Evolutionary conservation across 2,888 invertebrate genomes (phyloP).

Genomic region (Andrena bicolor): DNA sequence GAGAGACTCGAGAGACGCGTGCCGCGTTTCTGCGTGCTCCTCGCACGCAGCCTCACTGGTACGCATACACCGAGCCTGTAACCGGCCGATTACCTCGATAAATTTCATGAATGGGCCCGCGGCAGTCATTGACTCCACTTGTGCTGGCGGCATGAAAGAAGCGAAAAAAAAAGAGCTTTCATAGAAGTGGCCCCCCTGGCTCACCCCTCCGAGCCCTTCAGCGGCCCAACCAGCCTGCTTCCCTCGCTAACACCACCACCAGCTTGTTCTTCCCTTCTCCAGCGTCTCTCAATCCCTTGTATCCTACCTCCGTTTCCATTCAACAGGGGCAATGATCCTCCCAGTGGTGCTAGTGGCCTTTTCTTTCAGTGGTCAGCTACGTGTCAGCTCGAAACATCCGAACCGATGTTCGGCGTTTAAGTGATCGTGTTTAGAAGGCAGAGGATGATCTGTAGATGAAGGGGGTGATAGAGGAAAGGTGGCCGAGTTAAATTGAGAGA

Average conservation of each 20-base stretch:
- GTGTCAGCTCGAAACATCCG: no score
- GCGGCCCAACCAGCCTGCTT: slow-evolving; percentile 29
- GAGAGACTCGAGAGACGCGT: slow-evolving; percentile 2
- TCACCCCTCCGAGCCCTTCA: slow-evolving; percentile 32
- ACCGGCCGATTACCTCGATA: slow-evolving; percentile 74
- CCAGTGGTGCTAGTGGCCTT: background rate
- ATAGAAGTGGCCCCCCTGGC: slow-evolving; percentile 51
- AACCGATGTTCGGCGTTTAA: background rate
- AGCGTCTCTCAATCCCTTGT: slow-evolving; percentile 45
- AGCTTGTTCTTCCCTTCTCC: slow-evolving; percentile 26
- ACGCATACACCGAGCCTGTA: slow-evolving; percentile 36
- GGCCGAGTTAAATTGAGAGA: slow-evolving; percentile 12
- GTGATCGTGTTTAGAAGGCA: background rate
- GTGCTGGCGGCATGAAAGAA: slow-evolving; percentile 59
- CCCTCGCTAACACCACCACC: slow-evolving; percentile 35
- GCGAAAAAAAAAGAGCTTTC: slow-evolving; percentile 54
- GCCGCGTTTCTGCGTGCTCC: slow-evolving; percentile 2
- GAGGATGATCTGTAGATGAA: no score
- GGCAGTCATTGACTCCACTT: slow-evolving; percentile 73
- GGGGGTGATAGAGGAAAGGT: background rate
- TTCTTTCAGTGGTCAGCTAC: no score
- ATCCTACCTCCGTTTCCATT: background rate
- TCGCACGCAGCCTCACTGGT: slow-evolving; percentile 27
- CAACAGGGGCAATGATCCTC: background rate
- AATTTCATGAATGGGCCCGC: slow-evolving; percentile 75